Evolutionary conservation across 2,888 invertebrate species (phyloP), one percentile per base, ranked within the genome.

Genomic region (Tetragonula carbonaria): DNA sequence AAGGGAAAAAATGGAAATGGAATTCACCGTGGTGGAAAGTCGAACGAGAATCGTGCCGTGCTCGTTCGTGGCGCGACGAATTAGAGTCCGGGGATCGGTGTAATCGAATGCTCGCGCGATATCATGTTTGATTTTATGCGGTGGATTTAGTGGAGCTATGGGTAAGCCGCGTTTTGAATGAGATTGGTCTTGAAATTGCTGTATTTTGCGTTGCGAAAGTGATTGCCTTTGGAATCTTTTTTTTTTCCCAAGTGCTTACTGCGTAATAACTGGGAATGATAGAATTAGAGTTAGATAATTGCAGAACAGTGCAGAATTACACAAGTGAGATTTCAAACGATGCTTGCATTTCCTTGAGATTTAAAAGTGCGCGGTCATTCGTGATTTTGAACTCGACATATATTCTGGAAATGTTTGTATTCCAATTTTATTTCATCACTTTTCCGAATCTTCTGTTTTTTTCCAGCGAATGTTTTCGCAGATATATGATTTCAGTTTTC

Each of bases 21-120:
- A 57, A 65, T 33, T 74, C n/a, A 13, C 11, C 11, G 21, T 18
- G 67, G 28, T 33, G 57, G 66, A 63, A 73, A 72, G 74, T 62
- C 62, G 57, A 45, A 53, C 51, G 57, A 18, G 68, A 68, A 67
- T 50, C 59, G 55, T 55, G 18, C 16, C 45, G 38, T 51, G 33
- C n/a, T 51, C n/a, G 73, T 78, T 55, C 55, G 50, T 72, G 68
- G 59, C 28, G 50, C 65, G 73, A 82, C 62, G 73, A 74, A 74
- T 78, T 74, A 74, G 28, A 28, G 21, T 18, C 51, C 13, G 23
- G 23, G 28, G 67, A 67, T 66, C 50, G 45, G 16, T 28, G 65
- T 66, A 53, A 78, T 57, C 67, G 67, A 79, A 62, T 67, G 38
- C 13, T 51, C 33, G 21, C n/a, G 65, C 45, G 33, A 51, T 57